These are phyloP conservation scores for Paguma larvata DNA, from an alignment of 2,797 vertebrate species.

Conservation along the genomic window DNA sequence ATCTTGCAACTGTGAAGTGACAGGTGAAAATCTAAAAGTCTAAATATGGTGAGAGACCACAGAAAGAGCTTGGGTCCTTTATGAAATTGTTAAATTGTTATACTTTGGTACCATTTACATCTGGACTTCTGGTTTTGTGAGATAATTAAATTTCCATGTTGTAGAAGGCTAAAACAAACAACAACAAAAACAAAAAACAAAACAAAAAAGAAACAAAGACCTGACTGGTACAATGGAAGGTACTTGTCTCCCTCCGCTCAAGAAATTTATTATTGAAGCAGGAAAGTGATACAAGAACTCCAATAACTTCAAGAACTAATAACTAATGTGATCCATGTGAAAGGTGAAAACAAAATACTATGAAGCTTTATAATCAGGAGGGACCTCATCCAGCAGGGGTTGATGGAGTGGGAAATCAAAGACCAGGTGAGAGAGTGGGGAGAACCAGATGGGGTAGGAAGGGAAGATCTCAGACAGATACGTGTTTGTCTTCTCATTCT, in stretches of 20 bases:
- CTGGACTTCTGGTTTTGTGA: conserved; percentile 17
- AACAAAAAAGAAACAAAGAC: not conserved
- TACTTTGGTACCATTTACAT: not conserved
- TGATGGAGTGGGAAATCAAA: not conserved
- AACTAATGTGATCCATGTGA: conserved; percentile 18
- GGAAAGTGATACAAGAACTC: not conserved
- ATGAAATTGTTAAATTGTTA: conserved; percentile 46
- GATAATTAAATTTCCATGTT: conserved; percentile 43
- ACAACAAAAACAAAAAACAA: too few species aligned
- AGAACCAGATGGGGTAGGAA: not conserved
- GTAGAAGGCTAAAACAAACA: not conserved
- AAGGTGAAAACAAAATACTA: conserved; percentile 1
- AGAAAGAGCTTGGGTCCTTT: not conserved
- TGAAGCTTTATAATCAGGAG: not conserved
- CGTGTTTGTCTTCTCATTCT: not conserved
- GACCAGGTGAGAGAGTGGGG: not conserved
- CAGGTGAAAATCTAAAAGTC: conserved; percentile 52
- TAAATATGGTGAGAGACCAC: conserved; percentile 16
- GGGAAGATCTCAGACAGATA: not conserved
- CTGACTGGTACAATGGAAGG: not conserved
- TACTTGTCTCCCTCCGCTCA: not conserved
- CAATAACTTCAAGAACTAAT: conserved; percentile 28
- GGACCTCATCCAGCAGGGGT: not conserved
- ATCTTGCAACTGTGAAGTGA: conserved; percentile 43
- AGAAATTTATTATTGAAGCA: conserved; percentile 54